Conservation (phyloP, 2,888 invertebrate species). For the Seladonia tumulorum region DNA sequence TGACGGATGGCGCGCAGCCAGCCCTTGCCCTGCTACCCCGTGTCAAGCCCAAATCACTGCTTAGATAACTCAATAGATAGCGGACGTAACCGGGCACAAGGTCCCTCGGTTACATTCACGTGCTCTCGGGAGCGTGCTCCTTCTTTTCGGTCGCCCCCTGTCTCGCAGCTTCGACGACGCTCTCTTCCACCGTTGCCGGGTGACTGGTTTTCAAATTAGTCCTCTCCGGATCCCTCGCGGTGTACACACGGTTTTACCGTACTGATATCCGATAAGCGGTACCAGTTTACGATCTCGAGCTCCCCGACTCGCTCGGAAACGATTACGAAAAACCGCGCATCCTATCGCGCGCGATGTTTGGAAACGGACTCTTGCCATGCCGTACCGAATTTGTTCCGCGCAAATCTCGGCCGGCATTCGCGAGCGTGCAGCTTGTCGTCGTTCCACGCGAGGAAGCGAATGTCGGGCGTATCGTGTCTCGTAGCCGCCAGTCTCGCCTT, state of each 20-base stretch:
- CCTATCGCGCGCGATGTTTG: not conserved
- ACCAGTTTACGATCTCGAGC: not conserved
- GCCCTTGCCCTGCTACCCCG: slow-evolving; percentile 60
- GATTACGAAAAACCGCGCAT: not conserved
- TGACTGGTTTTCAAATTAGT: slow-evolving; percentile 11
- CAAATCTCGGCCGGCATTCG: slow-evolving; percentile 17
- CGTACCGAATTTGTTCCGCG: not conserved
- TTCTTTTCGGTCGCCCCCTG: slow-evolving; percentile 19
- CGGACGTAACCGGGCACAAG: slow-evolving; percentile 38
- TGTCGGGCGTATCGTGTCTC: not conserved
- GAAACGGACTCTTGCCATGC: not conserved
- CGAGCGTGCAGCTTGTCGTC: slow-evolving; percentile 16
- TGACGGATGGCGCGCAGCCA: slow-evolving; percentile 72
- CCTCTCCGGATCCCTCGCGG: not conserved
- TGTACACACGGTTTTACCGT: not conserved
- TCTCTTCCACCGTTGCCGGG: slow-evolving; percentile 14
- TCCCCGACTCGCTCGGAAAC: not conserved
- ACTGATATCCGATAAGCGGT: slow-evolving; percentile 16
- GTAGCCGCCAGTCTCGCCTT: slow-evolving; percentile 55
- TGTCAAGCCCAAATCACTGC: slow-evolving; percentile 69
- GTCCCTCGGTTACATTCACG: slow-evolving; percentile 29
- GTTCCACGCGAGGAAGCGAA: slow-evolving; percentile 24
- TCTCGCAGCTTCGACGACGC: slow-evolving; percentile 10
- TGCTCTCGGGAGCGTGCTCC: slow-evolving; percentile 34
- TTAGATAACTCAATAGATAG: slow-evolving; percentile 74